Percentiles rank a stretch among this genome's conserved stretches.
Conservation (phyloP, 2,113 vertebrate species). For the Apodemus speciosus region DNA sequence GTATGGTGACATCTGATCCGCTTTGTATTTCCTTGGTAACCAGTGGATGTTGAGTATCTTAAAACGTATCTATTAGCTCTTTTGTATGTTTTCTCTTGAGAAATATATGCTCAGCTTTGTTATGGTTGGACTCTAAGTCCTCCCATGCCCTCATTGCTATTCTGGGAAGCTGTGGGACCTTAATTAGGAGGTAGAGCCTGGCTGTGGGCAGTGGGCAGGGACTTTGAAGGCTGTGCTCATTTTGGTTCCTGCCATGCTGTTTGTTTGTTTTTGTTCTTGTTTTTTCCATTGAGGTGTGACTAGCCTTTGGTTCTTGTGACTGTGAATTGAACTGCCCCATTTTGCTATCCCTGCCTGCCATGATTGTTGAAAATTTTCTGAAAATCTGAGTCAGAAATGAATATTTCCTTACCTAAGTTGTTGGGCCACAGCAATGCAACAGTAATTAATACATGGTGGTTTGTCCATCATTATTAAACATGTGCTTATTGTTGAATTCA, state of each 20-base stretch:
- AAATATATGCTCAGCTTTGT: neutral
- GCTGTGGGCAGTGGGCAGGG: neutral
- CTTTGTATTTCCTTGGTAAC: neutral
- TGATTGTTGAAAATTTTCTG: neutral
- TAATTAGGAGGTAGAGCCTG: neutral
- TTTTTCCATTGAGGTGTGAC: neutral
- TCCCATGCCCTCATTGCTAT: no score
- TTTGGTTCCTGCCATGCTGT: neutral
- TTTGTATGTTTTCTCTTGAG: neutral
- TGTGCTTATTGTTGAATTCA: neutral
- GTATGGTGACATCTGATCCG: neutral
- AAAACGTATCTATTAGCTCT: neutral
- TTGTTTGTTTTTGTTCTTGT: no score
- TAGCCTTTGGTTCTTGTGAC: neutral
- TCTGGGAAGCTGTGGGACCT: neutral
- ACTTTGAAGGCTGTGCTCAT: no score
- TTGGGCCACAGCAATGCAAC: neutral
- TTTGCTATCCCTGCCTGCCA: neutral
- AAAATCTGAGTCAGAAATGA: neutral
- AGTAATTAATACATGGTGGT: neutral
- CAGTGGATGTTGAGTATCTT: neutral
- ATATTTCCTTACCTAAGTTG: neutral
- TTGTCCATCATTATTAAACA: neutral
- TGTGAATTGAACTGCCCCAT: neutral
- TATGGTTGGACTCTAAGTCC: neutral